These are phyloP conservation scores for Pristionchus exspectatus DNA, from an alignment of 2,888 invertebrate genomes.

Conservation along the genomic window DNA sequence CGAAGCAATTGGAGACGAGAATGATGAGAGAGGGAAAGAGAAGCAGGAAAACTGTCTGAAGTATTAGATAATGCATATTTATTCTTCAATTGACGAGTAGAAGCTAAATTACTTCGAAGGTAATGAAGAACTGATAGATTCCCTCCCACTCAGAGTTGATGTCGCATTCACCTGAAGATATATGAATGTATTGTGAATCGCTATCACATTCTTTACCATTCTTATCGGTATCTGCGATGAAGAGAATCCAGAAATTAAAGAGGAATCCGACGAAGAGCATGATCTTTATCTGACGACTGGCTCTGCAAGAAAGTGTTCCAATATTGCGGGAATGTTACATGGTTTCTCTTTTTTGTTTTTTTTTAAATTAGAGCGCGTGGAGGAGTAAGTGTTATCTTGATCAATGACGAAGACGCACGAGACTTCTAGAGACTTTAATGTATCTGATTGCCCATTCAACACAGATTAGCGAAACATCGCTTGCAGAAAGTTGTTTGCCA, in stretches of 20 bases:
- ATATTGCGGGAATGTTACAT: background rate
- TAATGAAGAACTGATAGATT: conserved; percentile 69
- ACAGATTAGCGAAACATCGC: conserved; percentile 60
- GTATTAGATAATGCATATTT: background rate
- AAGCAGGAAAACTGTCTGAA: conserved; percentile 73
- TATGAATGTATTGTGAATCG: background rate
- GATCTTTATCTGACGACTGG: conserved; percentile 67
- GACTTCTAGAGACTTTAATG: background rate
- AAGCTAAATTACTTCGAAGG: conserved; percentile 59
- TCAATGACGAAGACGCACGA: background rate
- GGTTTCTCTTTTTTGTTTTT: background rate
- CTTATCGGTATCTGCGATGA: conserved; percentile 71
- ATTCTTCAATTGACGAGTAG: background rate
- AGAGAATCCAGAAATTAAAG: conserved; percentile 75
- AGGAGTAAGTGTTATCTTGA: background rate
- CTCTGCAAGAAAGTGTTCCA: conserved; percentile 61
- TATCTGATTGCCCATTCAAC: background rate
- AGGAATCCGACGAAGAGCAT: conserved; percentile 68
- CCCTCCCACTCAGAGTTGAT: conserved; percentile 69
- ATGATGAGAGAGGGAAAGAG: conserved; percentile 72
- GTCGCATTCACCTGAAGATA: conserved; percentile 66
- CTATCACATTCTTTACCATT: background rate
- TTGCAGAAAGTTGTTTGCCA: background rate
- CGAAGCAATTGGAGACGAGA: conserved; percentile 72
- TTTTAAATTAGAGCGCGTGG: background rate